Percentiles rank a stretch among this genome's conserved stretches.
Conservation (phyloP, 2,113 vertebrate genomes). For the Dasyornis broadbenti region DNA sequence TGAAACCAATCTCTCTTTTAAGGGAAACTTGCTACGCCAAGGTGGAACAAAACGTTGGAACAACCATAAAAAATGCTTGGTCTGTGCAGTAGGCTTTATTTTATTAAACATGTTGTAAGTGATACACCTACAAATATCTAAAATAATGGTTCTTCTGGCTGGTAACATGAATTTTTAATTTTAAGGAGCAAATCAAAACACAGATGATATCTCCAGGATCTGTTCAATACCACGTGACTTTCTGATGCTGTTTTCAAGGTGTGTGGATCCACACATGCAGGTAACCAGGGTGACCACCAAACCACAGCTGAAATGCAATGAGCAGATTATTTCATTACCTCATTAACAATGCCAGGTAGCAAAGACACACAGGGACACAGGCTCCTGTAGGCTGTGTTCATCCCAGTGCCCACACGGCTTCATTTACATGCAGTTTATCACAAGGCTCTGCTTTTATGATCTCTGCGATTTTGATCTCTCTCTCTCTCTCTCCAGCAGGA, state of each 20-base stretch:
- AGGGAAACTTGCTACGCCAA: background rate
- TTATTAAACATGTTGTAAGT: background rate
- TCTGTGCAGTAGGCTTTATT: background rate
- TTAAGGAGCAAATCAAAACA: background rate
- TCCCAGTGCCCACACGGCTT: background rate
- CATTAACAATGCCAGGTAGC: rapidly evolving
- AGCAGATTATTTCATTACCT: background rate
- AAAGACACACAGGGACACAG: background rate
- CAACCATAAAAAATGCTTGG: background rate
- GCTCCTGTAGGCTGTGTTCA: background rate
- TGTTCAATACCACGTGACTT: background rate
- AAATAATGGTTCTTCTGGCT: background rate
- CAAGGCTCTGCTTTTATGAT: background rate
- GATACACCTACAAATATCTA: background rate
- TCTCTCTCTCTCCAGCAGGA: background rate
- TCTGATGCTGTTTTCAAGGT: background rate
- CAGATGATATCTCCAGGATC: background rate
- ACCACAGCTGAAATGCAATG: background rate
- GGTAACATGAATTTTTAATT: background rate
- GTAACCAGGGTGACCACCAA: background rate
- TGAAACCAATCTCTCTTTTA: background rate
- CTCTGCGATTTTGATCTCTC: background rate
- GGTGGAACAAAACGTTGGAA: background rate
- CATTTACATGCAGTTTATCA: background rate
- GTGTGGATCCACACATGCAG: background rate